Evolutionary conservation across 2,888 invertebrate genomes (phyloP), one percentile per base, ranked within the genome.

Genomic region (Bombyx huttoni): DNA sequence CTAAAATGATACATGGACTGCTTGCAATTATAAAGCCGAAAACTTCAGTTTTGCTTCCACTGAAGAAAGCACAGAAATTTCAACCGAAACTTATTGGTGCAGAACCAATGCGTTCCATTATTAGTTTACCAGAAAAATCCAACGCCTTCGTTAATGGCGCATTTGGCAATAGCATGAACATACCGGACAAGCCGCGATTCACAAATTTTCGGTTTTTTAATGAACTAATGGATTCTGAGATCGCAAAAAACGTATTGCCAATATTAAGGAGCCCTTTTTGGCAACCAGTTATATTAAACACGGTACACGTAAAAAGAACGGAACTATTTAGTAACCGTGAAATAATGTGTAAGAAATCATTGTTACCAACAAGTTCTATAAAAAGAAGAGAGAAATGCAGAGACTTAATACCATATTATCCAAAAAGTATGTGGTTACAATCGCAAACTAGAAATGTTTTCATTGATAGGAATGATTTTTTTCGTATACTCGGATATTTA

Each of bases 1-100:
- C 87, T 10, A 74, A 66, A 59, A 67, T 85, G 57, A 68, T 86
- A 56, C 59, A 56, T 34, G 40, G 40, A 40, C 7, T 40, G 40
- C 40, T 40, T 12, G 10, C 14, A 8, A 35, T 7, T 34, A 49
- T 49, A 34, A 13, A 13, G 35, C 49, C 13, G 2, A 49, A 49
- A 34, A 49, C 13, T 13, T 9, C 49, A 34, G 35, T 49, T 49
- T 14, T 35, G 13, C 34, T 10, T 40, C 40, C 40, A 40, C 12
- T 40, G 12, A 40, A 40, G 7, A 40, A 40, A 40, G 5, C 7
- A 40, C 3, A 40, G 12, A 8, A 40, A 40, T 12, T 7, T 40
- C 12, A 10, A 12, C 40, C 40, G 2, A 40, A 40, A 40, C 3
- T 40, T 40, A 40, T 40, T 8, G 8, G 12, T 12, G 40, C 12